Conservation (phyloP, 2,888 invertebrate species). For the Leptopilina drosophilae region DNA sequence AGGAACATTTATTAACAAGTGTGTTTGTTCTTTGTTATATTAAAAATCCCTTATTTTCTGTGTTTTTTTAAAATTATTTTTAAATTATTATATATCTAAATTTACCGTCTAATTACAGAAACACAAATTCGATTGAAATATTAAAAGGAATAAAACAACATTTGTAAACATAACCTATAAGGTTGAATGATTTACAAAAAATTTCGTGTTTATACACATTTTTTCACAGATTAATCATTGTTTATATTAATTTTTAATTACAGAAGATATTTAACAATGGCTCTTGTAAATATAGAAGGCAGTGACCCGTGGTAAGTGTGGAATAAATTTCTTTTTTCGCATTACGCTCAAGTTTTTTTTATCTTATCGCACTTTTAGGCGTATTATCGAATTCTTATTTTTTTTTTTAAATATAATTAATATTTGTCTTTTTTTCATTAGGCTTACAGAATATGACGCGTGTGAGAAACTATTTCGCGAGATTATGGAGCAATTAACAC, state of each 20-base stretch:
- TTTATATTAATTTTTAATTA: background rate
- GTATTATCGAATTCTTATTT: background rate
- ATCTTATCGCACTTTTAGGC: background rate
- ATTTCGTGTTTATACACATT: no score
- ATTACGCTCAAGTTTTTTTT: constrained; percentile 13
- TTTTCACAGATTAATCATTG: background rate
- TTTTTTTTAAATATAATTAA: constrained; percentile 1
- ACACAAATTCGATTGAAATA: no score
- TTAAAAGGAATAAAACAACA: background rate
- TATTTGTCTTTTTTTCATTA: constrained; percentile 61
- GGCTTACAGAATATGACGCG: constrained; percentile 83
- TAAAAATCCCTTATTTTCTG: background rate
- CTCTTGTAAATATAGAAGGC: constrained; percentile 72
- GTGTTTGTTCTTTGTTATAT: no score
- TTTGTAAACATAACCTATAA: background rate
- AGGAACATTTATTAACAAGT: no score
- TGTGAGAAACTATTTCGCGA: constrained; percentile 82
- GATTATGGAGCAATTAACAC: constrained; percentile 81
- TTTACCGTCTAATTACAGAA: background rate
- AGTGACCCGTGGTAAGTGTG: constrained; percentile 71
- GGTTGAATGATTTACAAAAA: background rate
- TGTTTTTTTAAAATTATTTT: background rate
- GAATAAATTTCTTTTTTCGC: constrained; percentile 8
- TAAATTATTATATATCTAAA: background rate
- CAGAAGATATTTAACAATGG: constrained; percentile 61